Evolutionary conservation across 2,888 invertebrate genomes (phyloP).

Genomic region (Megalurothrips usitatus): DNA sequence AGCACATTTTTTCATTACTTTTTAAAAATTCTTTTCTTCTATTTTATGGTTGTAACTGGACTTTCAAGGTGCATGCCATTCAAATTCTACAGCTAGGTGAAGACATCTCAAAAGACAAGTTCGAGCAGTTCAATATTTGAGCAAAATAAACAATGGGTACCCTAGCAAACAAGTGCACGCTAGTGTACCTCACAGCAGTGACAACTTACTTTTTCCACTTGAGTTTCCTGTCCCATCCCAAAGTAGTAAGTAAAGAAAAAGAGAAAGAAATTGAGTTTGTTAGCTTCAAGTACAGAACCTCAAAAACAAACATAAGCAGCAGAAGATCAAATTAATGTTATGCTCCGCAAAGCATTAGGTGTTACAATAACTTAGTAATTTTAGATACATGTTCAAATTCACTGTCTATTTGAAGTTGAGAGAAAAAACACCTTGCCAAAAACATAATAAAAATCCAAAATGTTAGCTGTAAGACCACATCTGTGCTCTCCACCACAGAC

Average conservation of each 20-base stretch:
- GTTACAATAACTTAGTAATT: no score
- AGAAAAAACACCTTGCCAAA: no score
- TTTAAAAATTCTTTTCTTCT: no score
- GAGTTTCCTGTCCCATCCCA: conserved; percentile 66
- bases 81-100: background rate
- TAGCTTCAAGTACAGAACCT: conserved; percentile 45
- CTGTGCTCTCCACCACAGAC: no score
- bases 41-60: no score
- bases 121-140: background rate
- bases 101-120: conserved; percentile 27
- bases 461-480: no score
- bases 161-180: conserved; percentile 8
- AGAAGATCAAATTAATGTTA: conserved; percentile 23
- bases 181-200: background rate
- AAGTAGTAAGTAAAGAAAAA: conserved; percentile 48
- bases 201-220: conserved; percentile 93
- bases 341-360: no score
- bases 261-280: conserved; percentile 41
- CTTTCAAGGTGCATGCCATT: no score
- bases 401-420: no score
- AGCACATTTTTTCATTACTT: no score
- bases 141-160: conserved; percentile 29
- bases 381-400: no score
- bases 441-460: no score
- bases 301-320: conserved; percentile 34